Evolutionary conservation across 2,888 invertebrate species (phyloP).

Genomic region (Coelinius sp.): DNA sequence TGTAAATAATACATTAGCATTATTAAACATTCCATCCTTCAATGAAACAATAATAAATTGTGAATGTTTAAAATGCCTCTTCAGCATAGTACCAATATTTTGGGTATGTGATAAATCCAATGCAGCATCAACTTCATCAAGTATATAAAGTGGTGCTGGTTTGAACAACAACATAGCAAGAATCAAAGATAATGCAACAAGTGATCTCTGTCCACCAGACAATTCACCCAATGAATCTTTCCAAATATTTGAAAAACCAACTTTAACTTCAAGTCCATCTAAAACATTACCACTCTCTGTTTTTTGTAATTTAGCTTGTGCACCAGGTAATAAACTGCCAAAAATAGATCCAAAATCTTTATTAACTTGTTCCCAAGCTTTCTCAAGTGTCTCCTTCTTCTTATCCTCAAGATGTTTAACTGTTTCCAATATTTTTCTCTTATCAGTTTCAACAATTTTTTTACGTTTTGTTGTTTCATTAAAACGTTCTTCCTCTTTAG

Average conservation of each 20-base stretch:
- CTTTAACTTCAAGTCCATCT: conserved; percentile 90
- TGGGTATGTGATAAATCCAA: conserved; percentile 98
- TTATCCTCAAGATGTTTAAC: conserved; percentile 92
- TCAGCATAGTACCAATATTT: conserved; percentile 97
- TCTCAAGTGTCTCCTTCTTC: conserved; percentile 85
- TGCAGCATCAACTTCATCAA: conserved; percentile 99
- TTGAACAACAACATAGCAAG: conserved; percentile 96
- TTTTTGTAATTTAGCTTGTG: conserved; percentile 88
- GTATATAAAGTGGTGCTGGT: conserved; percentile 97
- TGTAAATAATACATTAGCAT: conserved; percentile 96
- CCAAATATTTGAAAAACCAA: conserved; percentile 94
- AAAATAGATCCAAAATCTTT: conserved; percentile 96
- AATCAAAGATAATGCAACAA: conserved; percentile 96
- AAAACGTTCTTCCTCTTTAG: conserved; percentile 87
- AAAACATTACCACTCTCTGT: conserved; percentile 81
- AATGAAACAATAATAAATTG: conserved; percentile 98
- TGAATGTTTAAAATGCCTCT: conserved; percentile 89
- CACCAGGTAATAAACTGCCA: conserved; percentile 89
- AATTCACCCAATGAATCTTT: conserved; percentile 96
- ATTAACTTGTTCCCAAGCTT: conserved; percentile 91
- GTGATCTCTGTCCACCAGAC: conserved; percentile 96
- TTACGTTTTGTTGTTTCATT: conserved; percentile 81
- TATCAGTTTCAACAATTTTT: conserved; percentile 82
- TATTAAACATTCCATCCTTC: conserved; percentile 99
- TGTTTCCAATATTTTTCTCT: conserved; percentile 80